Evolutionary conservation across 2,888 invertebrate genomes (phyloP).

Genomic region (Ceramica pisi): DNA sequence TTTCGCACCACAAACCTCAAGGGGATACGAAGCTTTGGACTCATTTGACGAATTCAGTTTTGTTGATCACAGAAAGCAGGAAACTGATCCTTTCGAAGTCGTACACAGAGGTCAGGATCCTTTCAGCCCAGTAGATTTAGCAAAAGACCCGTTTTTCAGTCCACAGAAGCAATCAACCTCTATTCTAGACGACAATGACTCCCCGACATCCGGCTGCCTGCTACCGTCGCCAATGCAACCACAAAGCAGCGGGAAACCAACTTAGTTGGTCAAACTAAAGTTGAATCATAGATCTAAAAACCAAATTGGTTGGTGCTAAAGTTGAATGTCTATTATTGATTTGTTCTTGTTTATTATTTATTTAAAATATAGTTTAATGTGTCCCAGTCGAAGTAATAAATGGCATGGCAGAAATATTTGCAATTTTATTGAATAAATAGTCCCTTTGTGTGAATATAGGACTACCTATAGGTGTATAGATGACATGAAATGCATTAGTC

Average conservation of each 20-base stretch:
- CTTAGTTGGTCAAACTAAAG: conserved; percentile 59
- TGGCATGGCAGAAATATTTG: conserved; percentile 40
- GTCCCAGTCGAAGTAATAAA: conserved; percentile 62
- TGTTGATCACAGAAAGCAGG: conserved; percentile 71
- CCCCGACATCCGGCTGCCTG: conserved; percentile 86
- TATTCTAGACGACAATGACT: conserved; percentile 84
- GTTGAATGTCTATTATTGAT: conserved; percentile 59
- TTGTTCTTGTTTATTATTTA: conserved; percentile 66
- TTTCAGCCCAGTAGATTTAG: conserved; percentile 64
- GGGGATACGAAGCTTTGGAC: conserved; percentile 74
- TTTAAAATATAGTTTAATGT: conserved; percentile 57
- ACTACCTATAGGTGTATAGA: not conserved
- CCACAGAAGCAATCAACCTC: conserved; percentile 72
- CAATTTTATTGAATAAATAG: not conserved
- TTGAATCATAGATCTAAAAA: conserved; percentile 50
- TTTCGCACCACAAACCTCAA: conserved; percentile 85
- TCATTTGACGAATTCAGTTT: conserved; percentile 84
- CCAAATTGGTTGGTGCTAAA: conserved; percentile 69
- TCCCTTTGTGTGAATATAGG: not conserved
- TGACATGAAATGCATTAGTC: conserved; percentile 23
- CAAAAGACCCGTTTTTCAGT: conserved; percentile 63
- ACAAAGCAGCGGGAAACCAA: conserved; percentile 76
- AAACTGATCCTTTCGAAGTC: conserved; percentile 81
- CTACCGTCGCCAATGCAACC: conserved; percentile 92
- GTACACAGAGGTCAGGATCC: conserved; percentile 75